These are phyloP conservation scores for Zaprionus camerounensis DNA, from an alignment of 1,140 invertebrate genomes.

Conservation along the genomic window DNA sequence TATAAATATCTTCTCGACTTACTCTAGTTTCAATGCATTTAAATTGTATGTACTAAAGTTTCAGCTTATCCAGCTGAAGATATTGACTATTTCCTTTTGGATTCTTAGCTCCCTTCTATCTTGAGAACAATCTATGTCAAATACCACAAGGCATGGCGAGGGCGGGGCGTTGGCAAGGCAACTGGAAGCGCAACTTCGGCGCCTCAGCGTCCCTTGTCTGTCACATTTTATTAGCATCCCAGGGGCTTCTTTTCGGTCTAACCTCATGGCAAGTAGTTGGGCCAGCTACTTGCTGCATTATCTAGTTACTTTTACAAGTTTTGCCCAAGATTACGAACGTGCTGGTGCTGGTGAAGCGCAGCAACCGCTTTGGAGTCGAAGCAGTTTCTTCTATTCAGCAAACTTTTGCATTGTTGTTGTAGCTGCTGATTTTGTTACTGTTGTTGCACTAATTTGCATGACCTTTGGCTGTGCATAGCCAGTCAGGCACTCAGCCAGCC, in stretches of 20 bases:
- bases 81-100: slow-evolving; percentile 1
- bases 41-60: slow-evolving; percentile 3
- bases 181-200: background rate
- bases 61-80: background rate
- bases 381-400: slow-evolving; percentile 60
- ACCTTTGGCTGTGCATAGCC: slow-evolving; percentile 57
- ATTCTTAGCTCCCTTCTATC: background rate
- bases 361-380: background rate
- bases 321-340: slow-evolving; percentile 62
- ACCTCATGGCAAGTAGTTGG: slow-evolving; percentile 19
- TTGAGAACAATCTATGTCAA: slow-evolving; percentile 11
- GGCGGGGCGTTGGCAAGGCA: background rate
- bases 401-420: slow-evolving; percentile 67
- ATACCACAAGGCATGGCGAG: background rate
- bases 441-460: slow-evolving; percentile 75
- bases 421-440: slow-evolving; percentile 37
- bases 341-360: slow-evolving; percentile 30
- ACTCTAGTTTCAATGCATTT: background rate
- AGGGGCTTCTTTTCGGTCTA: slow-evolving; percentile 12
- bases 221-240: slow-evolving; percentile 34
- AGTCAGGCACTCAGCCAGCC: slow-evolving; percentile 20
- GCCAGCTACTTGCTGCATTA: slow-evolving; percentile 63
- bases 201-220: background rate
- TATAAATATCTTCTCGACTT: background rate
- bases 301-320: slow-evolving; percentile 78